phyloP scores from a whole-genome alignment of 2,113 vertebrate species.

The Baryphthengus martii region DNA sequence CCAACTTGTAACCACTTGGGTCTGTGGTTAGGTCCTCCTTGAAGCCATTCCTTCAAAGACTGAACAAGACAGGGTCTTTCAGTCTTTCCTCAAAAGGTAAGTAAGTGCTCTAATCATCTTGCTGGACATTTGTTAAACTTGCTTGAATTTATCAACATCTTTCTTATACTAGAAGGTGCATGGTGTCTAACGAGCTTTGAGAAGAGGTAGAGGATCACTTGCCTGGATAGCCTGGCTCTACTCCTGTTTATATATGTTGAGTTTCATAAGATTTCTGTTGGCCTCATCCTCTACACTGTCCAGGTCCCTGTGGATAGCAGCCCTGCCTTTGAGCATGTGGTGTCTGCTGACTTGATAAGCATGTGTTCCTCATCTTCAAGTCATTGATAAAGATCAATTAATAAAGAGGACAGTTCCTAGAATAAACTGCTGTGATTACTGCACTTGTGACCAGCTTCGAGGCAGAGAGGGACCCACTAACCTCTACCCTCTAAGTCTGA shows the following conservation, averaged over 20 bases:
- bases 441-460: not conserved
- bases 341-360: not conserved
- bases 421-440: not conserved
- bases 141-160: not conserved
- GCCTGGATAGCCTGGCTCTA: not conserved
- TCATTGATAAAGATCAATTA: fast-evolving
- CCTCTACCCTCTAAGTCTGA: not conserved
- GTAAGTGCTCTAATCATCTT: not conserved
- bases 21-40: not conserved
- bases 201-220: not conserved
- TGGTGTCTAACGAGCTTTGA: not conserved
- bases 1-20: not conserved
- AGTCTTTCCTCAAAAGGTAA: not conserved
- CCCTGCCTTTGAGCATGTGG: not conserved
- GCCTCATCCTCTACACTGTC: not conserved
- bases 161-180: not conserved
- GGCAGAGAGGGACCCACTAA: not conserved
- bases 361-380: not conserved
- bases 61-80: not conserved
- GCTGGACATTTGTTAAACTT: not conserved
- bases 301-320: not conserved
- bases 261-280: not conserved
- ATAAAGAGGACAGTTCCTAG: not conserved
- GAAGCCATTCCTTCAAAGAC: not conserved
- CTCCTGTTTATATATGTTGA: not conserved